phyloP scores from a whole-genome alignment of 2,888 invertebrate genomes.

The Ectobius pallidus region DNA sequence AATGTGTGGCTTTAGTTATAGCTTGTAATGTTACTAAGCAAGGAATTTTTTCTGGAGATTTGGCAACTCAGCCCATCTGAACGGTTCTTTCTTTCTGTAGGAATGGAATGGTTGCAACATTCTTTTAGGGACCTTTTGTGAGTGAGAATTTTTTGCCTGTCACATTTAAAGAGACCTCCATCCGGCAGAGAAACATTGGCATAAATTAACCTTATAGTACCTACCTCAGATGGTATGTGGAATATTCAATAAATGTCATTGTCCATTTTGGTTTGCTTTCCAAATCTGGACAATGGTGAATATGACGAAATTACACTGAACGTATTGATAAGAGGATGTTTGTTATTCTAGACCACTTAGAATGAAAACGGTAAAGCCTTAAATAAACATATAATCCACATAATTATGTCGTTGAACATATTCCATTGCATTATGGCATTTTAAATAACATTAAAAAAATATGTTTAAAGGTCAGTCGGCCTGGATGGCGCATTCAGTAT shows the following conservation, averaged over 20 bases:
- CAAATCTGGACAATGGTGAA: too few relatives aligned
- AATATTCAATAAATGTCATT: background rate
- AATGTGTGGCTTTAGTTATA: background rate
- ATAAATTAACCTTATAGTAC: conserved; percentile 30
- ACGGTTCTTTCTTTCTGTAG: conserved; percentile 5
- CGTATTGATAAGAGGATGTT: too few relatives aligned
- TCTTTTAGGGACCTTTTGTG: conserved; percentile 38
- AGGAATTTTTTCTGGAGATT: conserved; percentile 12
- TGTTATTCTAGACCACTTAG: too few relatives aligned
- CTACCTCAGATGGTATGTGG: background rate
- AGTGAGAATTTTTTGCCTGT: conserved; percentile 34
- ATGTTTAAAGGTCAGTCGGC: too few relatives aligned
- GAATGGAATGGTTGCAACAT: conserved; percentile 35
- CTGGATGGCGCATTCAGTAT: too few relatives aligned
- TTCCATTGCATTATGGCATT: too few relatives aligned
- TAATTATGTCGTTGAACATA: too few relatives aligned
- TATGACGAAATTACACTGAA: too few relatives aligned
- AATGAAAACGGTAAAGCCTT: too few relatives aligned
- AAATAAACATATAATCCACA: too few relatives aligned
- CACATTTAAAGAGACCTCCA: conserved; percentile 10
- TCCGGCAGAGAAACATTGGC: conserved; percentile 32
- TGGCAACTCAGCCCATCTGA: conserved; percentile 33
- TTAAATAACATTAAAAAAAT: too few relatives aligned
- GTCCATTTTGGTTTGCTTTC: too few relatives aligned
- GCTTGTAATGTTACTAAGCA: background rate